Evolutionary conservation across 1,140 invertebrate species (phyloP).

Genomic region (Tenebrio molitor): DNA sequence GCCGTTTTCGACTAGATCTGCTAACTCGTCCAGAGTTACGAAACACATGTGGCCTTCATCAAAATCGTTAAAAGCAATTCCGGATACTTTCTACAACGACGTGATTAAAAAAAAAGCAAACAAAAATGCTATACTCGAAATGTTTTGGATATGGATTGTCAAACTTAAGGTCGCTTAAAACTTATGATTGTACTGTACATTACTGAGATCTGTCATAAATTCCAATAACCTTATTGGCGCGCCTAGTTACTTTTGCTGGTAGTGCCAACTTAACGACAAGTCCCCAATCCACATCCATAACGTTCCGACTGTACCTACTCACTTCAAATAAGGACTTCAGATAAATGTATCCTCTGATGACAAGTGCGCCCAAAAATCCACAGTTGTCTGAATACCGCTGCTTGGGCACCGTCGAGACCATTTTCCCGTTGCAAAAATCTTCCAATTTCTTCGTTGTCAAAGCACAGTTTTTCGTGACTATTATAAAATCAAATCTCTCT

Average conservation of each 20-base stretch:
- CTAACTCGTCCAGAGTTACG: constrained; percentile 68
- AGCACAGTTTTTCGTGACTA: constrained; percentile 56
- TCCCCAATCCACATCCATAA: no score
- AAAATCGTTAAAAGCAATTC: constrained; percentile 61
- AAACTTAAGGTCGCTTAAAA: no score
- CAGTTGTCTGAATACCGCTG: constrained; percentile 71
- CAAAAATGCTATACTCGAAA: no score
- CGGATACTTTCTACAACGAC: constrained; percentile 49
- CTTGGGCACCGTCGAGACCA: constrained; percentile 64
- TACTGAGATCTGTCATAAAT: no score
- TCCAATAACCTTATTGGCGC: no score
- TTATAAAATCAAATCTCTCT: constrained; percentile 68
- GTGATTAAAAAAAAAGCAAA: no score
- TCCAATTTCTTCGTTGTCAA: constrained; percentile 52
- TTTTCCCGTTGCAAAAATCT: constrained; percentile 53
- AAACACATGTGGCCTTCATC: constrained; percentile 68
- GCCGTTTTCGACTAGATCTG: constrained; percentile 70
- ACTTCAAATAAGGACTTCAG: constrained; percentile 12
- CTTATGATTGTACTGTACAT: no score
- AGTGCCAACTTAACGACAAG: no score
- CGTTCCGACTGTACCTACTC: no score
- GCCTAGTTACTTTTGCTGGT: no score
- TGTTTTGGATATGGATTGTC: no score
- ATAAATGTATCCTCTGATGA: constrained; percentile 65
- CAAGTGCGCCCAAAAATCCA: constrained; percentile 68